A percentile compares a stretch with the other conserved stretches of the same genome.
These are phyloP conservation scores for Hiodon tergisus DNA, from an alignment of 2,113 vertebrate species.

Conservation along the genomic window DNA sequence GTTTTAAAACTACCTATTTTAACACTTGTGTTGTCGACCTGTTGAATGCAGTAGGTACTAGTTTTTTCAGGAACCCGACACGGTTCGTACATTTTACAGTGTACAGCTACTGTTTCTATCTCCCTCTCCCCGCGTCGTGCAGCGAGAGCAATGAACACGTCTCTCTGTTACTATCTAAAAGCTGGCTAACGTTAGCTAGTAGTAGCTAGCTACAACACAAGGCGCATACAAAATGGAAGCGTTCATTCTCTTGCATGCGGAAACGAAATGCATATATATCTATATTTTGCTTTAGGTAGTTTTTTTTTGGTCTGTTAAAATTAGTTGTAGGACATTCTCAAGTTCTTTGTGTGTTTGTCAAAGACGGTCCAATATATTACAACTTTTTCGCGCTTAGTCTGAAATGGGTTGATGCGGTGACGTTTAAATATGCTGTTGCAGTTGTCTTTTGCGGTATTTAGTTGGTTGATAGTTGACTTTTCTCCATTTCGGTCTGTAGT, in stretches of 20 bases:
- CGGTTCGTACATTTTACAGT: background rate
- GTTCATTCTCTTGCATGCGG: slow-evolving; percentile 10
- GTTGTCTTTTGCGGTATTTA: background rate
- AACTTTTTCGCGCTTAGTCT: background rate
- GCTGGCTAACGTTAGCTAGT: slow-evolving; percentile 2
- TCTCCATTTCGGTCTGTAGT: background rate
- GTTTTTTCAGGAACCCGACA: background rate
- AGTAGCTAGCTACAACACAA: background rate
- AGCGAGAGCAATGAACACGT: background rate
- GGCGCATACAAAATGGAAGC: slow-evolving; percentile 20
- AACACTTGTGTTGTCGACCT: background rate
- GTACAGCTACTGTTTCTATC: background rate
- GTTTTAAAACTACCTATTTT: background rate
- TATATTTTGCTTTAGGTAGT: background rate
- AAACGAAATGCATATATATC: background rate
- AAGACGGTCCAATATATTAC: no score
- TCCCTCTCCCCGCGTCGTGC: background rate
- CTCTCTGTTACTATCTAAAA: background rate
- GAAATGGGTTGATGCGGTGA: background rate
- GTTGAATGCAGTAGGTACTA: slow-evolving; percentile 5
- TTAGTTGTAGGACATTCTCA: no score
- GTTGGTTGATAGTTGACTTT: background rate
- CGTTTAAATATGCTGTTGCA: background rate
- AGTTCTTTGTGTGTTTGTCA: no score
- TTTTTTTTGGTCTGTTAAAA: background rate